phyloP scores from a whole-genome alignment of 2,888 invertebrate genomes.

The Galerucella calmariensis region DNA sequence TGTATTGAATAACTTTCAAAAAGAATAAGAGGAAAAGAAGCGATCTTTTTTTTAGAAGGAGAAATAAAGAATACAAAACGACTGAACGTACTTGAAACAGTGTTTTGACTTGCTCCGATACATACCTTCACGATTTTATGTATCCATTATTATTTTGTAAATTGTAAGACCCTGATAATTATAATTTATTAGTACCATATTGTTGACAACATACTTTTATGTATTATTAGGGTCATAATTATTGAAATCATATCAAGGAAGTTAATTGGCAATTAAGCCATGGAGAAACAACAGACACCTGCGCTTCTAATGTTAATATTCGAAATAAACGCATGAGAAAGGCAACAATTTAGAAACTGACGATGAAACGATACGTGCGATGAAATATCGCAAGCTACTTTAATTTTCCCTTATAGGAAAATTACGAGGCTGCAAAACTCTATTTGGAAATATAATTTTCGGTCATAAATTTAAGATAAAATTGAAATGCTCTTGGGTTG shows the following conservation, averaged over 20 bases:
- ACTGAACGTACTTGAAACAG: too few relatives aligned
- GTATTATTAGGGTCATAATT: background rate
- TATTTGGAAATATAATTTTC: constrained; percentile 6
- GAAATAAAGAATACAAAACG: too few relatives aligned
- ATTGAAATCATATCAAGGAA: constrained; percentile 1
- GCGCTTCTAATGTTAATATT: constrained; percentile 27
- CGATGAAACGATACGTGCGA: constrained; percentile 30
- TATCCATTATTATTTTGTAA: too few relatives aligned
- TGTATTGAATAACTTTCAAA: too few relatives aligned
- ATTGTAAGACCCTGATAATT: too few relatives aligned
- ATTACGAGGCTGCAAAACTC: constrained; percentile 19
- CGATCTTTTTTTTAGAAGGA: too few relatives aligned
- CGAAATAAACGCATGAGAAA: constrained; percentile 21
- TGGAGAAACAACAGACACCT: constrained; percentile 23
- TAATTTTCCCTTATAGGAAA: constrained; percentile 27
- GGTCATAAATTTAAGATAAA: background rate
- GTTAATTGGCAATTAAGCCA: constrained; percentile 29
- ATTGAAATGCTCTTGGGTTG: background rate
- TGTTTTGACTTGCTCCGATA: too few relatives aligned
- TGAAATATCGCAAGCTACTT: constrained; percentile 23
- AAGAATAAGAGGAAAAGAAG: too few relatives aligned
- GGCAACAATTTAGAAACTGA: constrained; percentile 22
- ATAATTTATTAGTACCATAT: background rate
- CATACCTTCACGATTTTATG: too few relatives aligned
- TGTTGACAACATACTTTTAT: background rate